These are phyloP conservation scores for Gymnocephalus cernua DNA, from an alignment of 2,113 vertebrate species.

Conservation along the genomic window DNA sequence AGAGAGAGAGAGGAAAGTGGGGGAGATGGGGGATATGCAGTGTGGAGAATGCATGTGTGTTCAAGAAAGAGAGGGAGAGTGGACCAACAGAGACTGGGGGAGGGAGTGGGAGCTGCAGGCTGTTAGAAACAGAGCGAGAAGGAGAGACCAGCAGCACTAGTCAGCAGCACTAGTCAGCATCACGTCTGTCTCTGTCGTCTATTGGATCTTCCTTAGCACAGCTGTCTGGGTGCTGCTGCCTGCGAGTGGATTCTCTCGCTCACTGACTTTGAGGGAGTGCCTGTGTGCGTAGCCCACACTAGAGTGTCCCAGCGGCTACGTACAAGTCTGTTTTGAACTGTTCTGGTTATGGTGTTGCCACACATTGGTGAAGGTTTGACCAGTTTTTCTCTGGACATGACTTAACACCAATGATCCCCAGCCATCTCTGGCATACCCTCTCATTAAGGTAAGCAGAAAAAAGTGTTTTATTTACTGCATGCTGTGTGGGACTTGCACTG, in stretches of 20 bases:
- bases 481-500: background rate
- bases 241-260: conserved; percentile 30
- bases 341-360: conserved; percentile 28
- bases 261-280: conserved; percentile 35
- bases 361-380: conserved; percentile 57
- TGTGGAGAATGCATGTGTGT: conserved; percentile 56
- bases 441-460: conserved; percentile 75
- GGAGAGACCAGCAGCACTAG: conserved; percentile 51
- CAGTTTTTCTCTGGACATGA: conserved; percentile 53
- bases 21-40: conserved; percentile 8
- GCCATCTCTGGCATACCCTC: conserved; percentile 68
- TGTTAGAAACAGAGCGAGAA: conserved; percentile 27
- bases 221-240: conserved; percentile 55
- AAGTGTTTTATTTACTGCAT: background rate
- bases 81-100: conserved; percentile 49
- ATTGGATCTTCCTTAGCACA: conserved; percentile 61
- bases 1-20: background rate
- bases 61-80: conserved; percentile 50
- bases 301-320: conserved; percentile 39
- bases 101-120: conserved; percentile 53
- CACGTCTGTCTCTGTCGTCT: conserved; percentile 58
- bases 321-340: conserved; percentile 19
- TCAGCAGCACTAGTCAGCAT: conserved; percentile 45
- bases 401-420: conserved; percentile 66
- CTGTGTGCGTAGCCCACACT: conserved; percentile 24